Base-by-base conservation (phyloP, 2,113 vertebrate species). In the Corvus hawaiiensis region DNA sequence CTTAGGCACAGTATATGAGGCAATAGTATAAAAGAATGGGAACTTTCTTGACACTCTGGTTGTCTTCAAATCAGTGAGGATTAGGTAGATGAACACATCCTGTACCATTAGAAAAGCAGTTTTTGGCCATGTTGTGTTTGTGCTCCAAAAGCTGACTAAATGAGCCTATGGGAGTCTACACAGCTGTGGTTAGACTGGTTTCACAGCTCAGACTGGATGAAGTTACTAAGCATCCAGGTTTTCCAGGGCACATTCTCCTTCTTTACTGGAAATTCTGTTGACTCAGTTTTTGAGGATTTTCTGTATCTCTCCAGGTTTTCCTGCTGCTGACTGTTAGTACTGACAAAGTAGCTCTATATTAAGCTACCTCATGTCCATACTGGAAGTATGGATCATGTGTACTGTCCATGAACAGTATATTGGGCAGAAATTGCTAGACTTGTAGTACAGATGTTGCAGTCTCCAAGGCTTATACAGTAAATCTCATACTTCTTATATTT, bases 391-490 rank as follows among this genome's bases (percentile, higher is more conserved):
- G 20, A 37, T 75, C 28, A 9, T 39, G 11, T 37, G 23, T 35
- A 18, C 26, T 59, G 39, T 26, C 48, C 26, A 7, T 63, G 39
- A 92, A 27, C 10, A 52, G 4, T 26, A 23, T 54, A 7, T n/a
- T 51, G 49, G 32, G 46, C 37, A 90, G 66, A 62, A 85, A 67
- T 18, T 58, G 22, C n/a, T 66, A 12, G 14, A 10, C 16, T 62
- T 4, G 0, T 58, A 13, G 0, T 58, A 13, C 37, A 62, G 41
- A 26, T 30, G 1, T 41, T 62, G 19, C 30, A 37, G 32, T n/a
- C 48, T 88, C 11, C n/a, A 75, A 66, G n/a, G 48, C 28, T 78
- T 71, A 7, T 44, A 23, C 30, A 46, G 26, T 59, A 59, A 18
- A 48, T 52, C 33, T 78, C 16, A 37, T 59, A 22, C 16, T 35